Conservation (phyloP, 2,797 vertebrate species). For the Artibeus lituratus region DNA sequence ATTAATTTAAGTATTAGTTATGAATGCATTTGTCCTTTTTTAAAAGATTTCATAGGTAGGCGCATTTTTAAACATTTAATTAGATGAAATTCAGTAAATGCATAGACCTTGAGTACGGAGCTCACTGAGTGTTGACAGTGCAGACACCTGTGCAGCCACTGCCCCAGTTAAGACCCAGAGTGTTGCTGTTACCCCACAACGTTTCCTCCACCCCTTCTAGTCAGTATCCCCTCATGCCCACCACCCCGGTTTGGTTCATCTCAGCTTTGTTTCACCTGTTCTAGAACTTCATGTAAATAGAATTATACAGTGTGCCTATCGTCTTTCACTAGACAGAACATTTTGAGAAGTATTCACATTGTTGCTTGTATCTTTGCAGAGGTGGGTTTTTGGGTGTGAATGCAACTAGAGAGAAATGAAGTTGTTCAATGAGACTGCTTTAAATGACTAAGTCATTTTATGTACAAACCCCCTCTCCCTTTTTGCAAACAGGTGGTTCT, state of each 20-base stretch:
- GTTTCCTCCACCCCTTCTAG: neutral
- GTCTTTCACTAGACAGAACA: neutral
- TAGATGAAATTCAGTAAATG: neutral
- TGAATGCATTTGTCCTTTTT: neutral
- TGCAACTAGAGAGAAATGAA: neutral
- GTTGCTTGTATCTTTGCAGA: neutral
- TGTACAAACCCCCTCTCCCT: neutral
- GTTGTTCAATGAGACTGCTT: neutral
- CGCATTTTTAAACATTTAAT: neutral
- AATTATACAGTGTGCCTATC: neutral
- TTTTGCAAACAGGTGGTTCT: conserved; percentile 89
- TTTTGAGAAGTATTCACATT: neutral
- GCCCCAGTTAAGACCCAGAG: neutral
- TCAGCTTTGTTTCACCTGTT: neutral
- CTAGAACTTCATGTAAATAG: neutral
- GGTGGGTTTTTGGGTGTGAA: neutral
- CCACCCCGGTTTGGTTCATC: neutral
- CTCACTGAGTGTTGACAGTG: conserved; percentile 1
- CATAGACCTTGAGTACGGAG: neutral
- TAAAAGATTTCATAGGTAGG: neutral
- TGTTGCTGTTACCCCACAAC: neutral
- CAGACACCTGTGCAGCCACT: neutral
- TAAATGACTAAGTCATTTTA: neutral
- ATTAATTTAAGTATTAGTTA: conserved; percentile 1
- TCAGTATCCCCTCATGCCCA: neutral